Base-by-base conservation (phyloP, 2,888 invertebrate species). In the Hypercompe scribonia region DNA sequence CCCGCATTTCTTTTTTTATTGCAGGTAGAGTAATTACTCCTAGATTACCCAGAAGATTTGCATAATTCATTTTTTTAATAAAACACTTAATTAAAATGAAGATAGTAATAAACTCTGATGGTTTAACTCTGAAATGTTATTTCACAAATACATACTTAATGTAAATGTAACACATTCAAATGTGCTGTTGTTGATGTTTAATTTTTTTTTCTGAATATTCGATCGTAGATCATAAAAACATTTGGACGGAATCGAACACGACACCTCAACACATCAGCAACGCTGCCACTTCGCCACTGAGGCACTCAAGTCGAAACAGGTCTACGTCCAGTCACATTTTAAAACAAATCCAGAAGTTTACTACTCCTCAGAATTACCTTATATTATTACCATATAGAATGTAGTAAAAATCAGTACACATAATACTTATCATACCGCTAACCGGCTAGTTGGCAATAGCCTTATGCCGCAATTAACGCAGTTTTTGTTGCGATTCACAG, bases 381-480 rank as follows among this genome's bases (percentile, higher is more conserved):
- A n/a, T 54, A n/a, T 61, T 31, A 10, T 61, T 39, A 61, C 31
- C 33, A 63, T 46, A 7, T 65, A 64, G 34, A 34, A 68, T 31
- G 13, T 28, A 61, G 21, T 31, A 58, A 68, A 68, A 39, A 58
- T 11, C 11, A 39, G 1, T 18, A 18, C 21, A 36, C 13, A n/a
- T n/a, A n/a, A n/a, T n/a, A 68, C 28, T 68, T 58, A 61, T 31
- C 58, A 58, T 42, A 34, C 31, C 39, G 31, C 15, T 67, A 18
- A 42, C 28, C 31, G n/a, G 18, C 31, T 42, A 36, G 31, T 33
- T 42, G 61, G 58, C 18, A 70, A 7, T 34, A n/a, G 39, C 28
- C 42, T 65, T n/a, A 34, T 11, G 61, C 18, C n/a, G 66, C 66
- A 67, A 70, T 70, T 70, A 73, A 18, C 61, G 36, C 36, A 61